phyloP scores from a whole-genome alignment of 1,140 invertebrate genomes.

The Trachymyrmex cornetzi region DNA sequence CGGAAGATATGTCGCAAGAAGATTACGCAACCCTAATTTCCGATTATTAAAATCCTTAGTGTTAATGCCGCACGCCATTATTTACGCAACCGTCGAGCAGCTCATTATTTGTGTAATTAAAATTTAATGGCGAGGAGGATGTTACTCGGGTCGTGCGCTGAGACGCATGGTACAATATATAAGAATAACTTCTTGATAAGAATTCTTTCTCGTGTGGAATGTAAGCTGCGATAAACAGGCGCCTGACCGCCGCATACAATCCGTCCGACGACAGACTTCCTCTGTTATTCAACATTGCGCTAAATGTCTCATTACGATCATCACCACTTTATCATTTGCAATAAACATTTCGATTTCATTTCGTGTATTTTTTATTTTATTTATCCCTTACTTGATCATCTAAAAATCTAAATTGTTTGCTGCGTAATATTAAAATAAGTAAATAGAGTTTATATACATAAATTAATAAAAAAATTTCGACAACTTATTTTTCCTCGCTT shows the following conservation, averaged over 20 bases:
- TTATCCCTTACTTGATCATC: no score
- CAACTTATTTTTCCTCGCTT: background rate
- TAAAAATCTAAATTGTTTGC: background rate
- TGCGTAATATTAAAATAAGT: background rate
- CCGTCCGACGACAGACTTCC: constrained; percentile 11
- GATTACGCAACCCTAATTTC: background rate
- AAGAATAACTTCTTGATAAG: constrained; percentile 69
- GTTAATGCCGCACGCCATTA: constrained; percentile 15
- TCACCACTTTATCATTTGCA: background rate
- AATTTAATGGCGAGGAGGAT: constrained; percentile 34
- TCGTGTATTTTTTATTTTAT: background rate
- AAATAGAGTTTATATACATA: background rate
- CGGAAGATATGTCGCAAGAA: background rate
- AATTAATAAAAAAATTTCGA: background rate
- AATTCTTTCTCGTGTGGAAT: constrained; percentile 59
- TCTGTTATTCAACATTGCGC: constrained; percentile 22
- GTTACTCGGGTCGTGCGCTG: background rate
- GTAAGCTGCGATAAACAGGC: constrained; percentile 70
- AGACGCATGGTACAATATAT: constrained; percentile 59
- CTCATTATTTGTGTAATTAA: constrained; percentile 29
- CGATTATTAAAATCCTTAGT: constrained; percentile 21
- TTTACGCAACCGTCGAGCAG: background rate
- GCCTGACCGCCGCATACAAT: constrained; percentile 35
- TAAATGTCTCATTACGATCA: constrained; percentile 20
- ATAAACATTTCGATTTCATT: background rate